Conservation (phyloP, 2,797 vertebrate genomes). For the Poeciliopsis gracilis region DNA sequence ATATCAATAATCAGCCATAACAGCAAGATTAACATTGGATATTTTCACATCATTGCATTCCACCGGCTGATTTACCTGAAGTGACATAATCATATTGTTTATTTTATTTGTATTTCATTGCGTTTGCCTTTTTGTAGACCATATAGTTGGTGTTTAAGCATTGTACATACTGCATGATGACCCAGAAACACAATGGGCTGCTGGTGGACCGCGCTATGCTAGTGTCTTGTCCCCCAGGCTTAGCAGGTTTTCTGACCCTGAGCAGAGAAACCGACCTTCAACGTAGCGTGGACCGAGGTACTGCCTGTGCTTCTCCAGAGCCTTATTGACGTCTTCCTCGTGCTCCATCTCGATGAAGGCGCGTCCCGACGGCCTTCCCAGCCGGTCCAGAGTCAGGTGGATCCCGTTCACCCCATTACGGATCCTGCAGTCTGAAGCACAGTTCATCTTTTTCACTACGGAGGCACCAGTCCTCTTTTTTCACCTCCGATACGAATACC, state of each 20-base stretch:
- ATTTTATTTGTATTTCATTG: too few species aligned
- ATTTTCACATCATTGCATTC: too few species aligned
- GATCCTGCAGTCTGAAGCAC: slow-evolving; percentile 86
- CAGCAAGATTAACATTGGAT: too few species aligned
- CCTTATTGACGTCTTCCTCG: slow-evolving; percentile 87
- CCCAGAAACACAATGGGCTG: too few species aligned
- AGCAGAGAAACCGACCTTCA: slow-evolving; percentile 81
- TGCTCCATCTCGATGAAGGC: slow-evolving; percentile 93
- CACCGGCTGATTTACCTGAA: too few species aligned
- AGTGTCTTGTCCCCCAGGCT: too few species aligned
- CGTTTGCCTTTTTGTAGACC: too few species aligned
- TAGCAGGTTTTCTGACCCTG: not conserved
- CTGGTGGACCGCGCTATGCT: too few species aligned
- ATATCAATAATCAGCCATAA: too few species aligned
- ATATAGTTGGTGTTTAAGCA: too few species aligned
- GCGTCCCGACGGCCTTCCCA: slow-evolving; percentile 86
- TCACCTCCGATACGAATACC: not conserved
- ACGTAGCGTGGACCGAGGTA: slow-evolving; percentile 93
- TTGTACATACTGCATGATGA: too few species aligned
- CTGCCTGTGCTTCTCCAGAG: slow-evolving; percentile 89
- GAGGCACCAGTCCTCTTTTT: not conserved
- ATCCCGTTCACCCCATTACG: slow-evolving; percentile 86
- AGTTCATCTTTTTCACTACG: not conserved
- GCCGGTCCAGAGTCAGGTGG: slow-evolving; percentile 84
- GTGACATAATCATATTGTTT: too few species aligned